Conservation (phyloP, 2,113 vertebrate genomes). For the Eubucco bourcierii region DNA sequence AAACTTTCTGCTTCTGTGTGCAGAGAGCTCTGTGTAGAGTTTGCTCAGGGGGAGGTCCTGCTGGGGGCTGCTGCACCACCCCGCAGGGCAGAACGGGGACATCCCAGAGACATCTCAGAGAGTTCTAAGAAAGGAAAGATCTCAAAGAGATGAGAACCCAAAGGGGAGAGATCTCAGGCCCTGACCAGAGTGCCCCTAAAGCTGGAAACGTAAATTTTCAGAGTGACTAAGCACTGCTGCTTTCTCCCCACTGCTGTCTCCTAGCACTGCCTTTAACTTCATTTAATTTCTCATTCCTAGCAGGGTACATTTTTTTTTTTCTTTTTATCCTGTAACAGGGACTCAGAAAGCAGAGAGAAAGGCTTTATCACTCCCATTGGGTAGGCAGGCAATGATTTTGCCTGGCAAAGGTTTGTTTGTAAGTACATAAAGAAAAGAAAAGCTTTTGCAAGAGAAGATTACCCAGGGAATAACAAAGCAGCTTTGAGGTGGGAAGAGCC, state of each 20-base stretch:
- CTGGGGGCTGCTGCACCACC: too few species aligned
- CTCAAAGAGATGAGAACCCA: not conserved
- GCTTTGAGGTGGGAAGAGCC: not conserved
- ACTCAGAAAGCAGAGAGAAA: not conserved
- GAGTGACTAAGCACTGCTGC: not conserved
- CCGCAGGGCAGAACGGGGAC: too few species aligned
- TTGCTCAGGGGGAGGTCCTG: too few species aligned
- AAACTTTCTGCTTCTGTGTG: too few species aligned
- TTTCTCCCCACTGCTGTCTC: not conserved
- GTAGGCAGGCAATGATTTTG: not conserved
- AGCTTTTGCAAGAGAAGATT: not conserved
- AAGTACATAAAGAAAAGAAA: not conserved
- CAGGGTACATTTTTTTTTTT: too few species aligned
- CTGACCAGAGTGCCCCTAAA: not conserved
- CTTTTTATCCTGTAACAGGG: not conserved
- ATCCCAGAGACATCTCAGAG: not conserved
- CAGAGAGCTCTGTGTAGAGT: too few species aligned
- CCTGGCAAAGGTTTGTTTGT: not conserved
- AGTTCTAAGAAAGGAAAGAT: not conserved
- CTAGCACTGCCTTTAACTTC: not conserved
- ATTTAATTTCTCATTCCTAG: not conserved
- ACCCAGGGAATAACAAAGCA: not conserved
- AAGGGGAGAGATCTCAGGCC: not conserved
- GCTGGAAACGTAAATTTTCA: not conserved
- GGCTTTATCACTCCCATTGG: not conserved